phyloP scores from a whole-genome alignment of 2,888 invertebrate genomes.

The Coronaproctus castanopsis region DNA sequence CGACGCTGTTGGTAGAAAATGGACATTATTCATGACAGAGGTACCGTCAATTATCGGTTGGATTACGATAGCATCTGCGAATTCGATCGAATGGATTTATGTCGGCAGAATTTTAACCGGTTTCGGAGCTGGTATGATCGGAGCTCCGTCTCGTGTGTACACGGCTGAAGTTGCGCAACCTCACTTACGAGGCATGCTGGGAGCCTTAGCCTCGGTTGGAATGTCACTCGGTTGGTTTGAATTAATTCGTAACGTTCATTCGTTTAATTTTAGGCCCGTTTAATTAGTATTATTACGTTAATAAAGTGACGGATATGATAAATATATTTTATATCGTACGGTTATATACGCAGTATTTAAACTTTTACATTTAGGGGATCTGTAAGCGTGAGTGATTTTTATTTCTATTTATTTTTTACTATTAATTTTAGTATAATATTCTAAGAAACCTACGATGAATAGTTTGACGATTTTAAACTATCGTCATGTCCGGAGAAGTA shows the following conservation, averaged over 20 bases:
- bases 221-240: slow-evolving; percentile 39
- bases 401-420: too few relatives aligned
- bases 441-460: too few relatives aligned
- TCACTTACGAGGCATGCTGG: slow-evolving; percentile 50
- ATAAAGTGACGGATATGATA: too few relatives aligned
- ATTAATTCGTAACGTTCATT: not conserved
- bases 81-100: slow-evolving; percentile 39
- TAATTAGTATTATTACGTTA: too few relatives aligned
- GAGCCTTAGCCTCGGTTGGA: slow-evolving; percentile 46
- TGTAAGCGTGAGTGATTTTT: too few relatives aligned
- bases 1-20: slow-evolving; percentile 43
- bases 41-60: slow-evolving; percentile 47
- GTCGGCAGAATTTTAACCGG: slow-evolving; percentile 40
- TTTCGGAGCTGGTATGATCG: slow-evolving; percentile 49
- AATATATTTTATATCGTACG: too few relatives aligned
- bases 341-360: too few relatives aligned
- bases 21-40: slow-evolving; percentile 41
- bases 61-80: slow-evolving; percentile 38
- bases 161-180: slow-evolving; percentile 51
- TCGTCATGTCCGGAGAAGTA: too few relatives aligned
- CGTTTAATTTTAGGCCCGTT: too few relatives aligned
- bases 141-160: slow-evolving; percentile 46
- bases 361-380: too few relatives aligned
- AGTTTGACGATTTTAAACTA: too few relatives aligned
- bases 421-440: too few relatives aligned